Conservation (phyloP, 2,113 vertebrate genomes). For the Anser cygnoides region DNA sequence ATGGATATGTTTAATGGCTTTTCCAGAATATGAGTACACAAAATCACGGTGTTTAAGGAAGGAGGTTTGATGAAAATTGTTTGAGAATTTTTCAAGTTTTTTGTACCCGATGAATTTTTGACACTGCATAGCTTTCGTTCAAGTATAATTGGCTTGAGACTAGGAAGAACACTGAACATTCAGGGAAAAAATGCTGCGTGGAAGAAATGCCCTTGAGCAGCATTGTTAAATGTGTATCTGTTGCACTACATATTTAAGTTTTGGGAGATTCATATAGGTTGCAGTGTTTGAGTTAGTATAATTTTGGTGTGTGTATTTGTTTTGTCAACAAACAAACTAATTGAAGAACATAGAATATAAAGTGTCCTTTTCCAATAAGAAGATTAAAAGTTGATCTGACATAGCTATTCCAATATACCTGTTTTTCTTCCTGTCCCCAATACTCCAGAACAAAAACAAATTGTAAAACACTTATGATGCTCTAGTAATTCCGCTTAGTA, state of each 20-base stretch:
- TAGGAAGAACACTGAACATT: not conserved
- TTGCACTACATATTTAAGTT: not conserved
- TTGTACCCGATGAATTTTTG: not conserved
- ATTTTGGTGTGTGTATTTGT: not conserved
- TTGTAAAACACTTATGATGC: not conserved
- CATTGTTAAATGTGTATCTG: not conserved
- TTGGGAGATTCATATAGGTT: not conserved
- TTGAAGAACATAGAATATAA: not conserved
- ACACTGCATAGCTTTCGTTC: not conserved
- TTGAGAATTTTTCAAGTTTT: not conserved
- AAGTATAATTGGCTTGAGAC: not conserved
- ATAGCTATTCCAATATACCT: rapidly evolving
- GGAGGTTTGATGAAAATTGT: not conserved
- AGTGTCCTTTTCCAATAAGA: not conserved
- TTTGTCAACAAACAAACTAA: not conserved
- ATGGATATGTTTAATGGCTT: not conserved
- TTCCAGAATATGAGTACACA: not conserved
- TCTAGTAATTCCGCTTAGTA: rapidly evolving
- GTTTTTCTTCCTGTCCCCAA: not conserved
- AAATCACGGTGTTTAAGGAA: not conserved
- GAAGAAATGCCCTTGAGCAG: not conserved
- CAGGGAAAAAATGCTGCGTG: not conserved
- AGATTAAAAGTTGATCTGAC: not conserved
- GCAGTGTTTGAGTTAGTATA: not conserved
- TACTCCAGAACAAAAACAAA: not conserved